Evolutionary conservation across 2,888 invertebrate genomes (phyloP).

Genomic region (Xestoiulus laeticollis): DNA sequence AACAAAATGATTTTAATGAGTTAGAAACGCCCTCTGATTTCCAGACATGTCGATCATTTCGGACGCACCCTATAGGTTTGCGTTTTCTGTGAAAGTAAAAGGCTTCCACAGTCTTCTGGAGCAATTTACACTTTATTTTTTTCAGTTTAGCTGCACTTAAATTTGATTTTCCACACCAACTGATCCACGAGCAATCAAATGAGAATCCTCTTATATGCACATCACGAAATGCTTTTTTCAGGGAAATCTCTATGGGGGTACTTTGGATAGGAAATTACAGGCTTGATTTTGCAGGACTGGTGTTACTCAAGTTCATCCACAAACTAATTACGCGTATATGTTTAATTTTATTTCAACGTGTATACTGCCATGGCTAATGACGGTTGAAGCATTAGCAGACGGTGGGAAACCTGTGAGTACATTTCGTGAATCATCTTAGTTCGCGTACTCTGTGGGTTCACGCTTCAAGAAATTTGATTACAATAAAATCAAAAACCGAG

Average conservation of each 20-base stretch:
- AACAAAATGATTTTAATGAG: no score
- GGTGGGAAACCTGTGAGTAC: neutral
- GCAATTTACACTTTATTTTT: conserved; percentile 17
- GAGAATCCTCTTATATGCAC: conserved; percentile 26
- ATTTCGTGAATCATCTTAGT: conserved; percentile 1
- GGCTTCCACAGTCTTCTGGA: neutral
- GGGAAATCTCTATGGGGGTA: neutral
- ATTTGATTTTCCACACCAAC: conserved; percentile 18
- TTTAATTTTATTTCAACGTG: neutral
- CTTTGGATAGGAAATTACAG: neutral
- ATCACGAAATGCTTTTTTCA: conserved; percentile 11
- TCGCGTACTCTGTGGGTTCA: neutral
- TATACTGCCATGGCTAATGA: neutral
- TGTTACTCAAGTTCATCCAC: neutral
- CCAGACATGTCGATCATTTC: neutral
- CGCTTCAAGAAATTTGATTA: conserved; percentile 26
- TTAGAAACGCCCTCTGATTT: no score
- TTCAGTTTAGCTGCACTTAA: conserved; percentile 24
- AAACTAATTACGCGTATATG: conserved; percentile 26
- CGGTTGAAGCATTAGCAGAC: neutral
- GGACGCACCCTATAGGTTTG: neutral
- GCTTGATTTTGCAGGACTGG: neutral
- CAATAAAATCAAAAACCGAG: conserved; percentile 4
- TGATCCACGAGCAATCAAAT: conserved; percentile 26
- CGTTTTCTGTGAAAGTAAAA: neutral